Evolutionary conservation across 2,797 vertebrate genomes (phyloP).

Genomic region (Staurois parvus): DNA sequence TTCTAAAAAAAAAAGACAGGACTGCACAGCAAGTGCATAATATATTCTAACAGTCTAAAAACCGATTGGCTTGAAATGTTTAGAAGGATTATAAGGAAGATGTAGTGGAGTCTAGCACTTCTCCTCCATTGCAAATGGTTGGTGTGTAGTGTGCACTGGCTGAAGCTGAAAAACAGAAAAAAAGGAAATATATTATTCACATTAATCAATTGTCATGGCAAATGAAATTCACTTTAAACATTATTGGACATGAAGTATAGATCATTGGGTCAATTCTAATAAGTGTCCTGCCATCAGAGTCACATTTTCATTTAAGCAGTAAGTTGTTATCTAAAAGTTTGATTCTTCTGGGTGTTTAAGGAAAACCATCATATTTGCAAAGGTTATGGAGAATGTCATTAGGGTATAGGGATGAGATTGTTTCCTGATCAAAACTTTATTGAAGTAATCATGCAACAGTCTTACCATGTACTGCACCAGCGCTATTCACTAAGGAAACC

Average conservation of each 20-base stretch:
- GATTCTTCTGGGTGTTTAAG: not conserved
- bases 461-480: too few relatives aligned
- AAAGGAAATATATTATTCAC: not conserved
- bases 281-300: not conserved
- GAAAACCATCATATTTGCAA: not conserved
- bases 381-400: too few relatives aligned
- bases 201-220: not conserved
- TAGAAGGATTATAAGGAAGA: constrained; percentile 96
- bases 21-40: constrained; percentile 76
- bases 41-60: constrained; percentile 91
- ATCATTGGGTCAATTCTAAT: not conserved
- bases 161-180: constrained; percentile 81
- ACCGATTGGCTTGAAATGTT: constrained; percentile 72
- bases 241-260: not conserved
- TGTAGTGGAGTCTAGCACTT: constrained; percentile 97
- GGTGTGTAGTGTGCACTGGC: constrained; percentile 90
- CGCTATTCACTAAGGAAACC: too few relatives aligned
- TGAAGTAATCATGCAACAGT: too few relatives aligned
- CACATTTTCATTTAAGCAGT: not conserved
- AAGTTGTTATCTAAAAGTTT: not conserved
- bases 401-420: too few relatives aligned
- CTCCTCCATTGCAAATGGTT: constrained; percentile 94
- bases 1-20: constrained; percentile 86
- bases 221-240: not conserved
- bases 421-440: too few relatives aligned